A percentile compares a stretch with the other conserved stretches of the same genome.
These are phyloP conservation scores for Eubasilissa splendida DNA, from an alignment of 2,888 invertebrate species.

Conservation along the genomic window DNA sequence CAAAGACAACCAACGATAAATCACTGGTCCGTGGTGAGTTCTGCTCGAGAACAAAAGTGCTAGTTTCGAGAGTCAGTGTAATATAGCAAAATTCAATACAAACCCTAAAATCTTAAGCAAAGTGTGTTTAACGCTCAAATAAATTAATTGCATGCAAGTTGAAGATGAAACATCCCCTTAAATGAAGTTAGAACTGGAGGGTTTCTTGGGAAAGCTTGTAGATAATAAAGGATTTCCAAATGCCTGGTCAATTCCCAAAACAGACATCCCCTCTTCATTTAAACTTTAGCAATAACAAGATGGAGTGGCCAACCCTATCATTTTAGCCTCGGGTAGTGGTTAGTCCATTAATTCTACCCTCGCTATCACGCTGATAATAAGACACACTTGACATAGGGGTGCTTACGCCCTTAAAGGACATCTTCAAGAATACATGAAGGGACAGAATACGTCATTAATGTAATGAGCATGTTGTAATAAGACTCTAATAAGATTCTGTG, in stretches of 20 bases:
- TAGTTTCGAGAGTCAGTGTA: no score
- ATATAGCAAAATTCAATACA: no score
- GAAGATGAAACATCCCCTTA: no score
- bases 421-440: conserved; percentile 3
- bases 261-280: conserved; percentile 13
- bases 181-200: conserved; percentile 1
- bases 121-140: no score
- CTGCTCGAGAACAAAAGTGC: no score
- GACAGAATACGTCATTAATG: background rate
- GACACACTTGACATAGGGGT: conserved; percentile 17
- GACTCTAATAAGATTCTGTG: no score
- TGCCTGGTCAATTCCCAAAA: conserved; percentile 31
- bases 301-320: conserved; percentile 33
- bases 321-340: conserved; percentile 25
- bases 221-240: conserved; percentile 6
- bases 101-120: no score
- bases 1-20: no score
- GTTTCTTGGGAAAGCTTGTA: conserved; percentile 12
- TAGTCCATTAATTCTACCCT: conserved; percentile 31
- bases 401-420: background rate
- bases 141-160: no score
- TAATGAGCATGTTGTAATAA: background rate
- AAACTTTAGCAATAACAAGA: conserved; percentile 37
- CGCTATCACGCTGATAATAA: conserved; percentile 22
- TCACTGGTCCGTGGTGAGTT: no score